Evolutionary conservation across 2,888 invertebrate genomes (phyloP), one percentile per base, ranked within the genome.

Genomic region (Agonopterix subpropinquella): DNA sequence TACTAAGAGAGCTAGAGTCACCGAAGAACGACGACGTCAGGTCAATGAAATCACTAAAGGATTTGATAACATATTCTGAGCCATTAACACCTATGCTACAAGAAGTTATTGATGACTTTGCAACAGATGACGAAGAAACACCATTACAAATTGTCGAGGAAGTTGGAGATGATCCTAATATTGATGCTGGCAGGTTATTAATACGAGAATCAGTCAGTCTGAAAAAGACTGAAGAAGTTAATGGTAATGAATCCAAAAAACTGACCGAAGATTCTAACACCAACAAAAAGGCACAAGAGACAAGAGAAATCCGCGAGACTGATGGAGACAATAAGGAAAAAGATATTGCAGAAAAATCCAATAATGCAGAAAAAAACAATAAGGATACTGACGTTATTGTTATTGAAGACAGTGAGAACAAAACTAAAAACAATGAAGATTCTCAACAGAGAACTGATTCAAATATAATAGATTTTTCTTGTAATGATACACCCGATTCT

Each of bases 91-190:
- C 80, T 15, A 71, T 77, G 62, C 54, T 83, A 10, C 76, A 73
- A 67, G 73, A 74, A 58, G 74, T 84, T 4, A 48, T 85, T 36
- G 59, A 81, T 49, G 85, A 84, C 56, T 84, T 82, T 64, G 67
- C 65, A 44, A 71, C 77, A 18, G 84, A 83, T 52, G 72, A 77
- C 15, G 78, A 74, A 41, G 76, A 77, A 48, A 64, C 62, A 11
- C 61, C 54, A 56, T 67, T 76, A 62, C 62, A 76, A 56, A 77
- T 77, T 47, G 72, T 62, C 45, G 73, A 80, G 54, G 59, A 42
- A 8, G 42, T 11, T 11, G 8, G 1, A 1, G 10, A 39, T 39
- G n/a, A 39, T n/a, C 39, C 39, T n/a, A 39, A 4, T 18, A 18
- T 18, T n/a, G 39, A 39, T 4, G 39, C 39, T 39, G n/a, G n/a